Conservation (phyloP, 2,888 invertebrate species). For the Silvanus unidentatus region DNA sequence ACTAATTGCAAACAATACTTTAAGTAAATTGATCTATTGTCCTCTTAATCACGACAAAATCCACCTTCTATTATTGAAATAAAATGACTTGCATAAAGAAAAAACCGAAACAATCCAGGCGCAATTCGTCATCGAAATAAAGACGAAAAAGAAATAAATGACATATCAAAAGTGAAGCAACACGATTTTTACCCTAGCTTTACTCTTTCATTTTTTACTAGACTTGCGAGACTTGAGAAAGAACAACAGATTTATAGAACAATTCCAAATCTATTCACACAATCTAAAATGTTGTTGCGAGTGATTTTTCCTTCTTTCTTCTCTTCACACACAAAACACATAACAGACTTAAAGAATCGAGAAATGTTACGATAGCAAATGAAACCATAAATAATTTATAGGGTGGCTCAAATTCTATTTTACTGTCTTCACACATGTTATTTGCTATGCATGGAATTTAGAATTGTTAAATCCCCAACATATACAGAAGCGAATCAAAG, state of each 20-base stretch:
- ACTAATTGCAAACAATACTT: background rate
- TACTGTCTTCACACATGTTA: slow-evolving; percentile 14
- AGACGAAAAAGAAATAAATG: no score
- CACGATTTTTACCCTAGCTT: no score
- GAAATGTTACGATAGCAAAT: slow-evolving; percentile 10
- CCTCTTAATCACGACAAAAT: background rate
- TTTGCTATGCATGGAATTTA: slow-evolving; percentile 22
- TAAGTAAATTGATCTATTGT: background rate
- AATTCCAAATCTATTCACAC: no score
- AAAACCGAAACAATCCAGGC: no score
- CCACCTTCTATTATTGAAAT: no score
- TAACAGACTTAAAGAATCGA: background rate
- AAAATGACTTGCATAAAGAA: no score
- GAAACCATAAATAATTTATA: slow-evolving; percentile 24
- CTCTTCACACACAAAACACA: background rate
- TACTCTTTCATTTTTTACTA: background rate
- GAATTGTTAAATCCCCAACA: slow-evolving; percentile 10
- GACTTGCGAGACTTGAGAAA: no score
- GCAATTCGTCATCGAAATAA: no score
- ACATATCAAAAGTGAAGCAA: no score
- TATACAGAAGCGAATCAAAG: background rate
- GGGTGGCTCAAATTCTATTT: slow-evolving; percentile 21
- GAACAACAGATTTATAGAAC: no score
- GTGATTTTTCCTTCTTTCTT: no score
- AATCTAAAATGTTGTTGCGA: no score